Base-by-base conservation (phyloP, 2,888 invertebrate species). In the Nesidiocoris tenuis region DNA sequence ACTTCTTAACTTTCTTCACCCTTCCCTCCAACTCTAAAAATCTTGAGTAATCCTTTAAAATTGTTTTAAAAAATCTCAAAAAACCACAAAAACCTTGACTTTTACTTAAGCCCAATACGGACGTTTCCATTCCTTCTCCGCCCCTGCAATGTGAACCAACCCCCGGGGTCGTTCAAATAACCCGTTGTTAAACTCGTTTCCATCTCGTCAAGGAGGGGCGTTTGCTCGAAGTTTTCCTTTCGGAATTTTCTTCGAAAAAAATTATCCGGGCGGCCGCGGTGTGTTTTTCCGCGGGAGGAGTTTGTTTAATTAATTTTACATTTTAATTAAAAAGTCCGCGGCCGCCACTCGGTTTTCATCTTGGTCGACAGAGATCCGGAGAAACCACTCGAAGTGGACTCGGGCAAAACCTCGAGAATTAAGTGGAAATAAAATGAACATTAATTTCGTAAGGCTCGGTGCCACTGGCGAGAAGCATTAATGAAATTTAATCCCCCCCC, bases 241-340 rank as follows among this genome's bases (percentile, higher is more conserved):
- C 5, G 12, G 12, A 39, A 7, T 61, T 61, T 61, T 61, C 22
- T 61, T 61, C 17, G 19, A 19, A 12, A 17, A 18, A 39, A 39
- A 39, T 39, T 39, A 39, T 39, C 39, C 39, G 5, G 39, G 39
- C 57, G 39, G 5, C 39, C 12, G 39, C 12, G 39, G 12, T 57
- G 2, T 66, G 3, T 39, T 12, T 39, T 39, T 39, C 39, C 39
- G 39, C 39, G 39, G 39, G 12, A 24, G 54, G 77, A 74, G 77
- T 77, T 77, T 77, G 74, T 77, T 77, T 77, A 77, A 77, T 77
- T 77, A 77, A 74, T 77, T 77, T 77, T 66, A 77, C 77, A 77
- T 77, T 77, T 77, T 77, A 77, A 77, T 77, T 74, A 77, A 74
- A 74, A 57, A 39, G 39, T 39, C 39, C 39, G n/a, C n/a, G 5